Evolutionary conservation across 2,113 vertebrate species (phyloP), one percentile per base, ranked within the genome.

Genomic region (Typhlomys cinereus): DNA sequence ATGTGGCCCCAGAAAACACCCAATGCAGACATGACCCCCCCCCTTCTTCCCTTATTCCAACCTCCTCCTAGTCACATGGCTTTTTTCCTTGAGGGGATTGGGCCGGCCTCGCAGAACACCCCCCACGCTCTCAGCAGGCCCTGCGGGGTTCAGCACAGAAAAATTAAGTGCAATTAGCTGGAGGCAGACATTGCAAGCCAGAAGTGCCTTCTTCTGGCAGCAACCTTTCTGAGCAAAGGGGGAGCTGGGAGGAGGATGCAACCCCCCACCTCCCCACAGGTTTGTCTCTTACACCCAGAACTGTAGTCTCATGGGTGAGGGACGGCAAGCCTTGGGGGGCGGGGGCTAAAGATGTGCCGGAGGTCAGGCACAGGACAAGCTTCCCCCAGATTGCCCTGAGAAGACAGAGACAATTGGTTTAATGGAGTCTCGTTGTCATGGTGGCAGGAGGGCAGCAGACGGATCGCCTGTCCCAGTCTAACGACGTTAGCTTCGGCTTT

Each of bases 381-480:
- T 52, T 94, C 92, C 83, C 85, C 71, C 82, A 84, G 69, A 61
- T 25, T 0, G 21, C 46, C 74, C 89, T 67, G 46, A 57, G 50
- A n/a, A 95, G 88, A 79, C 13, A 88, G 73, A 91, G 85, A 62
- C 79, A 89, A 88, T 85, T 79, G 78, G 61, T 73, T 92, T 96
- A 95, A 95, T 95, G 88, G 90, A 88, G 70, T 76, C 71, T 46
- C 5, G 34, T 91, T 86, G 90, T 76, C 85, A 83, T 27, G 74
- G 92, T 44, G 89, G 90, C 85, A 27, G 81, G 62, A 70, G 21
- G 79, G 41, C 50, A 88, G 3, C 34, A 83, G 69, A 87, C 34
- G 0, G 79, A 75, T 71, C 4, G 23, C 81, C 52, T 57, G 90
- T 29, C 73, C 34, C 48, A 31, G 61, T 41, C 85, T 95, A 83